Percentiles rank a stretch among this genome's conserved stretches.
Conservation (phyloP, 2,888 invertebrate genomes). For the Magallana nippona region DNA sequence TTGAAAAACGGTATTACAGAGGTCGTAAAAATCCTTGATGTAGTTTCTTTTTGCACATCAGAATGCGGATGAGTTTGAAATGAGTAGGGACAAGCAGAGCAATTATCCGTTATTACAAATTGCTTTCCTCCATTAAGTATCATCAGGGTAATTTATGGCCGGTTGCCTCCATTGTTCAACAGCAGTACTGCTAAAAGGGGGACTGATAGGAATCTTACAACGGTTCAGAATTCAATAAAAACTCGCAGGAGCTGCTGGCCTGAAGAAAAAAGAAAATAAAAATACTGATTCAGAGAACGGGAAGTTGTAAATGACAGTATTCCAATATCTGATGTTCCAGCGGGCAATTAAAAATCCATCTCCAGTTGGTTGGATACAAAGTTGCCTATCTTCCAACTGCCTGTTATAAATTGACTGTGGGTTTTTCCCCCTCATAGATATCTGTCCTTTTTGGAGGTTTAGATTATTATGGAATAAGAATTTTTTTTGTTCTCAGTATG, state of each 20-base stretch:
- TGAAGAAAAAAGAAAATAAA: conserved; percentile 18
- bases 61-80: neutral
- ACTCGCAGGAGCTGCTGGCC: neutral
- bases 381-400: too few species aligned
- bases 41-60: neutral
- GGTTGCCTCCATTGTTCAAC: conserved; percentile 3
- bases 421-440: too few species aligned
- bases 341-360: conserved; percentile 18
- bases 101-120: conserved; percentile 31
- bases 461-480: too few species aligned
- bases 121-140: conserved; percentile 24
- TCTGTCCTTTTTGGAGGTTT: too few species aligned
- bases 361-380: neutral
- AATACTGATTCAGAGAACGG: neutral
- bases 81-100: neutral
- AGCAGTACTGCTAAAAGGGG: neutral
- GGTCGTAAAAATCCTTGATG: neutral
- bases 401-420: too few species aligned
- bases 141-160: conserved; percentile 23
- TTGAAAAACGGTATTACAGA: too few species aligned
- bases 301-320: conserved; percentile 15
- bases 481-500: too few species aligned
- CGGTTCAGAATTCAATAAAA: conserved; percentile 26
- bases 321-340: conserved; percentile 27
- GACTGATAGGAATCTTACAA: conserved; percentile 32